Percentiles rank a stretch among this genome's conserved stretches.
These are phyloP conservation scores for Drosophila pallidifrons DNA, from an alignment of 1,140 invertebrate species.

Conservation along the genomic window DNA sequence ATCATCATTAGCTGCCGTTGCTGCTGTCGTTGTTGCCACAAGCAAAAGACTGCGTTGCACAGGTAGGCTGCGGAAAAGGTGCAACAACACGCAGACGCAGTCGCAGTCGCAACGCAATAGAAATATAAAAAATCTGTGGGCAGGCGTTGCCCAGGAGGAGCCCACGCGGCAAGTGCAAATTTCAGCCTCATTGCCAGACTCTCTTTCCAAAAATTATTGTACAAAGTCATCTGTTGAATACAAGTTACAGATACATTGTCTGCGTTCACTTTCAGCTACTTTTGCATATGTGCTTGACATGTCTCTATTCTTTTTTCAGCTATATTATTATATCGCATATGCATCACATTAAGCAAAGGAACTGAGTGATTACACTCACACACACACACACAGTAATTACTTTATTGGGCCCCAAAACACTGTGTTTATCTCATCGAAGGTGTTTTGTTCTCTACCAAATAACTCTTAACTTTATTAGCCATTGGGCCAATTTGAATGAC, in stretches of 20 bases:
- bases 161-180: slow-evolving; percentile 67
- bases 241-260: slow-evolving; percentile 11
- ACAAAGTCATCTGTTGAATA: slow-evolving; percentile 28
- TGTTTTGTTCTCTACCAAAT: slow-evolving; percentile 3
- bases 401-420: slow-evolving; percentile 34
- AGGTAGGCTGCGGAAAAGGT: slow-evolving; percentile 62
- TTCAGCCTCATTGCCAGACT: slow-evolving; percentile 1
- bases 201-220: slow-evolving; percentile 6
- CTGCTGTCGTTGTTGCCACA: slow-evolving; percentile 43
- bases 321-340: slow-evolving; percentile 9
- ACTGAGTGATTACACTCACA: slow-evolving; percentile 25
- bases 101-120: slow-evolving; percentile 49
- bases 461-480: slow-evolving; percentile 3
- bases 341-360: slow-evolving; percentile 12
- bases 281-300: slow-evolving; percentile 22
- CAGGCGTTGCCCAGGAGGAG: slow-evolving; percentile 48
- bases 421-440: slow-evolving; percentile 2
- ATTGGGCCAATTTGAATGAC: neutral
- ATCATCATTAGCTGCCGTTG: slow-evolving; percentile 73
- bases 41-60: slow-evolving; percentile 25
- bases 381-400: neutral
- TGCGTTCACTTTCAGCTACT: neutral
- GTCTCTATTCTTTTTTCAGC: neutral
- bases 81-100: slow-evolving; percentile 17
- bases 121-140: slow-evolving; percentile 47